Evolutionary conservation across 2,888 invertebrate species (phyloP).

Genomic region (Cephus rjabovi): DNA sequence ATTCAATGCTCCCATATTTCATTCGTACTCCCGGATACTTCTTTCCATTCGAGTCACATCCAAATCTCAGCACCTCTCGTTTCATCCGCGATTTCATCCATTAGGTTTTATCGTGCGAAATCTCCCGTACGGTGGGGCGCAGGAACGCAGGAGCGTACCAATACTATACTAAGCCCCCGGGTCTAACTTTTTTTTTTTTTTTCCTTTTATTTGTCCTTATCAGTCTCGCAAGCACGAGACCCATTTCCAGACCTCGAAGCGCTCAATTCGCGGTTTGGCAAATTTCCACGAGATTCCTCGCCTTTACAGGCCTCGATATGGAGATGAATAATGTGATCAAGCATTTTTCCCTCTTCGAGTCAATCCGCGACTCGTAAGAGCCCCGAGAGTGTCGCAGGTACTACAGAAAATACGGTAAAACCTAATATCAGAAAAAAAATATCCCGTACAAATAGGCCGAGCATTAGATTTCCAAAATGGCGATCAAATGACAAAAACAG

Average conservation of each 20-base stretch:
- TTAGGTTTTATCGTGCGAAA: conserved; percentile 7
- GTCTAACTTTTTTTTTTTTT: not conserved
- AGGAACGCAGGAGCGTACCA: not conserved
- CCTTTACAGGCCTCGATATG: conserved; percentile 45
- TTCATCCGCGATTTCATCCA: conserved; percentile 1
- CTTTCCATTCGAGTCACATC: conserved; percentile 1
- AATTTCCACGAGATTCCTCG: conserved; percentile 42
- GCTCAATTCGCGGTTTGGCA: conserved; percentile 46
- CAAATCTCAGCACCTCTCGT: conserved; percentile 5
- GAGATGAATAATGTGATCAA: conserved; percentile 46
- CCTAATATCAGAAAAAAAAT: not conserved
- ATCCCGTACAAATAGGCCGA: conserved; percentile 15
- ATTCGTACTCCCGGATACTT: not conserved
- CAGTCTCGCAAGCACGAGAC: not conserved
- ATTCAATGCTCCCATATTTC: not conserved
- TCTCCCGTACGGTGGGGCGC: not conserved
- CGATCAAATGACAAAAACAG: conserved; percentile 22
- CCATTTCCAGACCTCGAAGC: conserved; percentile 2
- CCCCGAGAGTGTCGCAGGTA: conserved; percentile 5
- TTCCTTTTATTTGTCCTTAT: not conserved
- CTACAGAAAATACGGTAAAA: not conserved
- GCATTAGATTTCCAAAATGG: conserved; percentile 29
- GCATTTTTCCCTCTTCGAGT: conserved; percentile 24
- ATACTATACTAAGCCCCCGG: not conserved
- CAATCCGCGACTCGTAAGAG: conserved; percentile 7